Percentiles rank a stretch among this genome's conserved stretches.
These are phyloP conservation scores for Panzeria rudis DNA, from an alignment of 2,888 invertebrate species.

Conservation along the genomic window DNA sequence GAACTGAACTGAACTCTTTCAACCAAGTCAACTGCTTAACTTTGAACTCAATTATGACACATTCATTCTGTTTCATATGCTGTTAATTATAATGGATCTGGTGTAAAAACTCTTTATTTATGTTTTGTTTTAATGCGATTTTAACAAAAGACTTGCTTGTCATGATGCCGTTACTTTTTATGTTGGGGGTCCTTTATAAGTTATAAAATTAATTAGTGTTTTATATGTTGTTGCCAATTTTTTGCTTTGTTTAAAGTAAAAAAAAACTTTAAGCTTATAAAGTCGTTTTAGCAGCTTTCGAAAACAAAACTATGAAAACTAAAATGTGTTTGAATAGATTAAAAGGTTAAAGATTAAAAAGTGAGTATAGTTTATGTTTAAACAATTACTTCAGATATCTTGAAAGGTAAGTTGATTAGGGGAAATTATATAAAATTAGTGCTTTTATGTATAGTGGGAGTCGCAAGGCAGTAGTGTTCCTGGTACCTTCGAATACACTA, in stretches of 20 bases:
- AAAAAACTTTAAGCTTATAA: too few relatives aligned
- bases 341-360: not conserved
- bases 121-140: not conserved
- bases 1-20: conserved; percentile 38
- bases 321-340: not conserved
- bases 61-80: not conserved
- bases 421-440: too few relatives aligned
- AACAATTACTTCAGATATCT: not conserved
- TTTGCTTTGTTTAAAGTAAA: conserved; percentile 13
- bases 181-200: conserved; percentile 38
- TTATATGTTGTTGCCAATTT: conserved; percentile 53
- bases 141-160: conserved; percentile 22
- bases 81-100: conserved; percentile 44
- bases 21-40: conserved; percentile 36
- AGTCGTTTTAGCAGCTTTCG: not conserved
- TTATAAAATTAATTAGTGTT: conserved; percentile 64
- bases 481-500: too few relatives aligned
- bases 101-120: conserved; percentile 8
- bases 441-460: too few relatives aligned
- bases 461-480: too few relatives aligned
- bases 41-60: conserved; percentile 36
- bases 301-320: not conserved
- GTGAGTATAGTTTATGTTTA: not conserved
- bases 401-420: too few relatives aligned
- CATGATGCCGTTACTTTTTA: conserved; percentile 6